Evolutionary conservation across 2,113 vertebrate genomes (phyloP).

Genomic region (Nesogale talazaci): DNA sequence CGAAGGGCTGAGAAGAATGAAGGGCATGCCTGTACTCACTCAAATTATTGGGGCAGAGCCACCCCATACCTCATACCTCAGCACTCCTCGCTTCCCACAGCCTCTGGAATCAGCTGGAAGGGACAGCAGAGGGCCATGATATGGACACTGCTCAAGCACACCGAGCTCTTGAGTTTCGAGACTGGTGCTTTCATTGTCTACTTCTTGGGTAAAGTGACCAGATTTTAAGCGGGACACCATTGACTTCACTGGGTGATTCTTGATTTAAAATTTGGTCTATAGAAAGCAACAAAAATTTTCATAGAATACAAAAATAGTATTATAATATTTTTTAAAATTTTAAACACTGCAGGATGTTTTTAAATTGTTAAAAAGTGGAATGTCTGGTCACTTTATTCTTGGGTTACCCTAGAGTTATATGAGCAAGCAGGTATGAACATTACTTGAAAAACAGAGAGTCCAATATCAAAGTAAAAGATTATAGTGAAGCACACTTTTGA

Average conservation of each 20-base stretch:
- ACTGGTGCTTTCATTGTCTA: not conserved
- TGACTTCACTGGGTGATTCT: too few species aligned
- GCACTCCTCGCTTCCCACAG: accelerated
- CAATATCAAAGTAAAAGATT: not conserved
- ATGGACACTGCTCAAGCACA: too few species aligned
- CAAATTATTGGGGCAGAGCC: too few species aligned
- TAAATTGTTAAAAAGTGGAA: too few species aligned
- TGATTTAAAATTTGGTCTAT: too few species aligned
- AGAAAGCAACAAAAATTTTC: too few species aligned
- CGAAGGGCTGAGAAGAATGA: not conserved
- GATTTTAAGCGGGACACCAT: too few species aligned
- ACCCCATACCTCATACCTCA: accelerated
- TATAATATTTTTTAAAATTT: too few species aligned
- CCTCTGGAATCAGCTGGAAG: not conserved
- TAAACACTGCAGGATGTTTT: too few species aligned
- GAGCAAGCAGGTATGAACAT: not conserved
- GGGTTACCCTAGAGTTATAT: not conserved
- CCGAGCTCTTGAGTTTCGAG: not conserved
- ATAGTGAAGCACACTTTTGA: not conserved
- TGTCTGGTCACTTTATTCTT: too few species aligned
- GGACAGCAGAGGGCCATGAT: accelerated
- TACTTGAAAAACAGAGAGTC: not conserved
- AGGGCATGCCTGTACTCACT: not conserved
- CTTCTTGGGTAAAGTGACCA: not conserved
- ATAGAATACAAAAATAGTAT: too few species aligned